Base-by-base conservation (phyloP, 1,140 invertebrate species). In the Papilio dardanus region DNA sequence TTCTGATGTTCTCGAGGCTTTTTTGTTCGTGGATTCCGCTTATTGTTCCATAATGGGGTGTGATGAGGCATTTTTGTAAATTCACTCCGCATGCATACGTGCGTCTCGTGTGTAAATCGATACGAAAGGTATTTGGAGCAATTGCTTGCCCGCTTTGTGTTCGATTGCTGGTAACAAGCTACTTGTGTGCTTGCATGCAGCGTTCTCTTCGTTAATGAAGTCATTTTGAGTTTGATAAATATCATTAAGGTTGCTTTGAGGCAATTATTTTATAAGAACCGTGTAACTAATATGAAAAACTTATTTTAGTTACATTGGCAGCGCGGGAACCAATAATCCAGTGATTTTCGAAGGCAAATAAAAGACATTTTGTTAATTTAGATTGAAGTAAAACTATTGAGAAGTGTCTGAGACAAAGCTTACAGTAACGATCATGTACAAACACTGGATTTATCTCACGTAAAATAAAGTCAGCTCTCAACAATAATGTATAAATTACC, bases 1-100 rank as follows among this genome's bases (percentile, higher is more conserved):
- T 58, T 74, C 37, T 31, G 71, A 68, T 77, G 74, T 81, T 80
- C 83, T 81, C 82, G 71, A 65, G 66, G 46, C 30, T 16, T 80
- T 81, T 80, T 85, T 81, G 79, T 78, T 42, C 54, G 42, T 62
- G 77, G 74, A 81, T 84, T 80, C 81, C 81, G 68, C 77, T 81
- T 86, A 86, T 81, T 85, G 83, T 85, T 69, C 80, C 75, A 78
- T 86, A 86, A 86, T 86, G 81, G 82, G 80, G 83, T 83, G 80
- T 82, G 81, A 85, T 86, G 77, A 76, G 77, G 80, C 76, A 84
- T 83, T 84, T 86, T 82, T 83, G 82, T 81, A 80, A 82, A 81
- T 82, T 83, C 74, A 83, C 79, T 71, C 77, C 79, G 31, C 73
- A 79, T 77, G 78, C 71, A 78, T 62, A 62, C 69, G 77, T 62